Base-by-base conservation (phyloP, 2,888 invertebrate genomes). In the Sphinx pinastri region DNA sequence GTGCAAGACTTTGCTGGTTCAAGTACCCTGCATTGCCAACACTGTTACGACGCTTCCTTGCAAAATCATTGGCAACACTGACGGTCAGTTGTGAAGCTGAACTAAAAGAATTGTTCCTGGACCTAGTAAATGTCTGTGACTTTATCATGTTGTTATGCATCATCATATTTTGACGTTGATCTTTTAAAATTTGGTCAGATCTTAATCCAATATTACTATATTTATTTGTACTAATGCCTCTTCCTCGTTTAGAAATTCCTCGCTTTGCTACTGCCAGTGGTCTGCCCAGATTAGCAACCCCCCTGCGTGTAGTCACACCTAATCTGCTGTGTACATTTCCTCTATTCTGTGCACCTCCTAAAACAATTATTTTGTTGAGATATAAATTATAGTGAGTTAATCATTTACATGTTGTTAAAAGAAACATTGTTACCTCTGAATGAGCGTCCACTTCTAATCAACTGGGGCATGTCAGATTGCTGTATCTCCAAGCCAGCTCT, bases 101-200 rank as follows among this genome's bases (percentile, higher is more conserved):
- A 77, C 82, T 88, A 49, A 90, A 86, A 4, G 93, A 92, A 76
- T 93, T 93, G 69, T 91, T 90, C 71, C 92, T 86, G 19, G 94
- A 94, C 10, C 94, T 83, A 63, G 91, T 94, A 70, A 94, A 94
- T 55, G 94, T 94, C 79, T 93, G 94, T 8, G 94, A 89, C 77
- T 80, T 88, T 68, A 94, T 94, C 1, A 90, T 77, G 74, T 89
- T 88, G 70, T 89, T 90, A 12, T 88, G 83, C 13, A 79, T 74
- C 12, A 84, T 74, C 74, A 86, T 75, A 73, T 90, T 86, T 73
- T 89, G 86, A 57, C 85, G 83, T 74, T 88, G 89, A 70, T 93
- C 88, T 74, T 88, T 86, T 6, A 94, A 76, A 66, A 94, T 94
- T 78, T 91, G 91, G 77, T 94, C 94, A 70, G 94, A 94, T 81